Evolutionary conservation across 2,888 invertebrate species (phyloP).

Genomic region (Morpho helenor): DNA sequence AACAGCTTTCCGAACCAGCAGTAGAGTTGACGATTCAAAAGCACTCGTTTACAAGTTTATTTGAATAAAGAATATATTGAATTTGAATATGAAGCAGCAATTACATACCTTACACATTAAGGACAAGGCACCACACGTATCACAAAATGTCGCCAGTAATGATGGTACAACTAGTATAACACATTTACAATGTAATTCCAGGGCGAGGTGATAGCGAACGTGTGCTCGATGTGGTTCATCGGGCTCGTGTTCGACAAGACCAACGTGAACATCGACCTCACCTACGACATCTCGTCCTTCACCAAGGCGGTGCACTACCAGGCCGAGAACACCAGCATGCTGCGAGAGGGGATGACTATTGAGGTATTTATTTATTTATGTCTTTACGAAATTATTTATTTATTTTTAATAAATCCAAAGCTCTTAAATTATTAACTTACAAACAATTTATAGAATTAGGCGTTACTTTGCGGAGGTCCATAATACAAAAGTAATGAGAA

Average conservation of each 20-base stretch:
- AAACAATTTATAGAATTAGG: no score
- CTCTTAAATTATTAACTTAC: background rate
- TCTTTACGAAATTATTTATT: no score
- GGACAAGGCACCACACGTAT: no score
- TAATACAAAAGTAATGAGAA: no score
- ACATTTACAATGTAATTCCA: conserved; percentile 29
- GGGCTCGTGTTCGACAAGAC: conserved; percentile 95
- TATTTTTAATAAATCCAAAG: background rate
- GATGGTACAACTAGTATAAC: background rate
- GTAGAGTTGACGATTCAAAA: no score
- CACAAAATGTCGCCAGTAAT: no score
- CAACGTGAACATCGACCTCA: conserved; percentile 94
- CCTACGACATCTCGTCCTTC: conserved; percentile 94
- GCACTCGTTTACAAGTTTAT: no score
- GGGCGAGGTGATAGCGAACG: conserved; percentile 68
- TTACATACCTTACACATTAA: no score
- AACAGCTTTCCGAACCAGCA: no score
- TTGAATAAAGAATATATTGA: no score
- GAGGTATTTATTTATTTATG: conserved; percentile 64
- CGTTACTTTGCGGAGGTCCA: no score
- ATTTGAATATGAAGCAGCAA: no score
- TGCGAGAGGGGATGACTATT: conserved; percentile 85
- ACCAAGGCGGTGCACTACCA: conserved; percentile 91
- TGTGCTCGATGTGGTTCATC: conserved; percentile 98
- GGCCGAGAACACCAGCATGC: conserved; percentile 84